Base-by-base conservation (phyloP, 2,888 invertebrate species). In the Kuschelorhynchus macadamiae region DNA sequence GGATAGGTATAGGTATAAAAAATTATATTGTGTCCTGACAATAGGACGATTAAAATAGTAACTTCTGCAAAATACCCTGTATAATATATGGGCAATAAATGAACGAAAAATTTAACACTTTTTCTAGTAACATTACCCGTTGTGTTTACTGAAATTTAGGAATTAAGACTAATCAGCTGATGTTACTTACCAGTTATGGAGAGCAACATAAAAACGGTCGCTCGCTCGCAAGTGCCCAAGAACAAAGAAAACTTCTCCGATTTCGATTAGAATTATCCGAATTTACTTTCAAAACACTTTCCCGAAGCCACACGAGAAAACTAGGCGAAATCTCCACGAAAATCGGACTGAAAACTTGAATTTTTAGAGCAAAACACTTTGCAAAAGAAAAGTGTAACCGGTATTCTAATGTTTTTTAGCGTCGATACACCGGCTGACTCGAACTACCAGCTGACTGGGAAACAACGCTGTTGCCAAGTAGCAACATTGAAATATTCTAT, bases 351-450 rank as follows among this genome's bases (percentile, higher is more conserved):
- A 52, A 50, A 11, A 42, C 41, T n/a, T 11, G 39, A 17, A 41
- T 56, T 53, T 47, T 25, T 14, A 47, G 36, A 14, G 39, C 25
- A 49, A 59, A 59, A 59, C 49, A 32, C 33, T 39, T 25, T 47
- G 20, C 42, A 8, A 49, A 65, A 65, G 30, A 57, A 65, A 65
- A 52, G 57, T 33, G 47, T 60, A 44, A 57, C 70, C 70, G 70
- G 70, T 56, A 61, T 68, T 62, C 70, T 41, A 66, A 49, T 66
- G 50, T 66, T 66, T 70, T 69, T 70, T 66, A 50, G 56, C 47
- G 55, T 69, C 69, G 47, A 70, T 68, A 68, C 55, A 70, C 56
- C 70, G 62, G 70, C 70, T 62, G 70, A 61, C 70, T 70, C 16
- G 68, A 56, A 55, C 25, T 50, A 49, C 64, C 69, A 70, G 69